Conservation (phyloP, 2,797 vertebrate species). For the Arrhamphus sclerolepis region DNA sequence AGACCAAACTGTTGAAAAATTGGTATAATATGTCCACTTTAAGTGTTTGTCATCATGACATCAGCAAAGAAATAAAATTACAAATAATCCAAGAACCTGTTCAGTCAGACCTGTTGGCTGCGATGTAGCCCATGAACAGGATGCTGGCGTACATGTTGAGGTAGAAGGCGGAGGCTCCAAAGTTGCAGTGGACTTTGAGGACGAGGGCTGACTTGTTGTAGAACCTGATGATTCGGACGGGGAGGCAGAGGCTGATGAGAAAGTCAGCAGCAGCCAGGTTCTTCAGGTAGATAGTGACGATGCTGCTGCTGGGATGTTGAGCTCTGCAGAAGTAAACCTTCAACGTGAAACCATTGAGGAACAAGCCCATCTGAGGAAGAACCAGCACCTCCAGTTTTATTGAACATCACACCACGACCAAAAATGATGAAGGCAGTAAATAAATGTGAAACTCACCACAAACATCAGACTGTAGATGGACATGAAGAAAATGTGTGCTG, state of each 20-base stretch:
- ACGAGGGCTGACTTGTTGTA: conserved; percentile 10
- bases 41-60: too few relatives aligned
- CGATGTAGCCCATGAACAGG: conserved; percentile 81
- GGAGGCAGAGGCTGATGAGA: conserved; percentile 74
- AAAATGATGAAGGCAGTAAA: not conserved
- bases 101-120: conserved; percentile 72
- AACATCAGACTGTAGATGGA: conserved; percentile 66
- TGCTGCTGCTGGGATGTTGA: conserved; percentile 30
- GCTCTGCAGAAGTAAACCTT: conserved; percentile 70
- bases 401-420: too few relatives aligned
- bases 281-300: conserved; percentile 76
- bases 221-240: conserved; percentile 64
- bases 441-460: conserved; percentile 43
- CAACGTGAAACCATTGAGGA: conserved; percentile 74
- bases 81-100: too few relatives aligned
- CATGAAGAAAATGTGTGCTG: conserved; percentile 36
- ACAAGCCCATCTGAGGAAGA: conserved; percentile 56
- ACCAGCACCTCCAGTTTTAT: fast-evolving
- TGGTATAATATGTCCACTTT: too few relatives aligned
- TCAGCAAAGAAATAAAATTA: too few relatives aligned
- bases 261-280: conserved; percentile 78
- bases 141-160: conserved; percentile 84
- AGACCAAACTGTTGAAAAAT: too few relatives aligned
- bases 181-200: conserved; percentile 65
- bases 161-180: conserved; percentile 69